A percentile compares a stretch with the other conserved stretches of the same genome.
Evolutionary conservation across 2,888 invertebrate genomes (phyloP).

Genomic region (Amphipyra berbera): DNA sequence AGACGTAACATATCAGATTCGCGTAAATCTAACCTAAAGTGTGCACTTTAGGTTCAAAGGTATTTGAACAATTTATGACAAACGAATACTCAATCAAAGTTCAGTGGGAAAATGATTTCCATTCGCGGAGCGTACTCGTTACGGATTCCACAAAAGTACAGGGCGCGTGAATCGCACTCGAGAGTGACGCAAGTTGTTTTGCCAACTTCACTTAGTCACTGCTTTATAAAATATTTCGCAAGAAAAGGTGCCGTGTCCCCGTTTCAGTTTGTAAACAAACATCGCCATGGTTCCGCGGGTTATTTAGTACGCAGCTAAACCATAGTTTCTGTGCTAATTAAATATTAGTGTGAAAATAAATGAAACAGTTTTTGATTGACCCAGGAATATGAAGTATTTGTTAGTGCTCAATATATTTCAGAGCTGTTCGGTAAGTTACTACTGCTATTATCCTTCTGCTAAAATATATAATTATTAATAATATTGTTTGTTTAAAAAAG

Average conservation of each 20-base stretch:
- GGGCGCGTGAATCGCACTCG: conserved; percentile 46
- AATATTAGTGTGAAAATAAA: conserved; percentile 32
- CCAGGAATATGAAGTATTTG: conserved; percentile 30
- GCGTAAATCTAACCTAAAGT: no score
- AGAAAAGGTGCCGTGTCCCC: conserved; percentile 81
- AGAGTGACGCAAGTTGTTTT: conserved; percentile 84
- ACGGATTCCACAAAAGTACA: conserved; percentile 41
- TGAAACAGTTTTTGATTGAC: conserved; percentile 17
- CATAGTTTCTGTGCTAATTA: conserved; percentile 31
- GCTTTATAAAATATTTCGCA: conserved; percentile 77
- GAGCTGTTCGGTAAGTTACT: conserved; percentile 44
- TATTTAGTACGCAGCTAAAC: conserved; percentile 30
- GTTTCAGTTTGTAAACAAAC: conserved; percentile 81
- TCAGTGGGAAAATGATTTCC: conserved; percentile 35
- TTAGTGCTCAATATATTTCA: conserved; percentile 40
- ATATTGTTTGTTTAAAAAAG: no score
- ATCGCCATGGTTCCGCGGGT: conserved; percentile 49
- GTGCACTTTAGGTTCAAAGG: neutral
- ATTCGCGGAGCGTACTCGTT: conserved; percentile 31
- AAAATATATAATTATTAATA: no score
- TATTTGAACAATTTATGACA: conserved; percentile 15
- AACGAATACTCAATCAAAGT: conserved; percentile 10
- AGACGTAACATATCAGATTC: neutral
- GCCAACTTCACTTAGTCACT: conserved; percentile 81
- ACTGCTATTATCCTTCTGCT: neutral